phyloP scores from a whole-genome alignment of 2,113 vertebrate genomes.

The Dipodomys spectabilis region DNA sequence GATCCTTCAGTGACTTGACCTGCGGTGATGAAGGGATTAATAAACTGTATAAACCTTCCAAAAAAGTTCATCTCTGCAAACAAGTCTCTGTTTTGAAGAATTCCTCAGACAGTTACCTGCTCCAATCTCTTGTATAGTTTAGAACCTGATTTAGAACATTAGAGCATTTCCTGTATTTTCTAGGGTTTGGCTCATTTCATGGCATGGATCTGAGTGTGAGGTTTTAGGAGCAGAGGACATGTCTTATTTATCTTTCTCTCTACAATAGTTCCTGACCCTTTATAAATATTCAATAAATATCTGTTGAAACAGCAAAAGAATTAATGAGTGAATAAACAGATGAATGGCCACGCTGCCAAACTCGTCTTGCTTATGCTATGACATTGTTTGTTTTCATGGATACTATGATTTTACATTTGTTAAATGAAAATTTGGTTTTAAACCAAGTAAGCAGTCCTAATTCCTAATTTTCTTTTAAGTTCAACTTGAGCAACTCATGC shows the following conservation, averaged over 20 bases:
- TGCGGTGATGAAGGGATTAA: too few relatives aligned
- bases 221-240: not conserved
- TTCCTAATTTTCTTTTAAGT: slow-evolving; percentile 43
- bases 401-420: slow-evolving; percentile 30
- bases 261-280: not conserved
- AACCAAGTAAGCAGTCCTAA: slow-evolving; percentile 3
- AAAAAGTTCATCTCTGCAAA: not conserved
- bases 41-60: too few relatives aligned
- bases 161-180: not conserved
- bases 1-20: too few relatives aligned
- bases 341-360: not conserved
- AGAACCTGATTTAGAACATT: not conserved
- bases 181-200: not conserved
- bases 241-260: not conserved
- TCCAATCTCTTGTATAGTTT: not conserved
- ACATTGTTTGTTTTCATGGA: not conserved
- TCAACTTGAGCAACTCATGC: not conserved
- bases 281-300: slow-evolving; percentile 2
- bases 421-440: slow-evolving; percentile 43
- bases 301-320: slow-evolving; percentile 21
- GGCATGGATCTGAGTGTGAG: not conserved
- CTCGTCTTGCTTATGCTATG: not conserved
- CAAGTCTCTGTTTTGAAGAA: not conserved
- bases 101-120: not conserved
- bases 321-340: not conserved